Base-by-base conservation (phyloP, 2,888 invertebrate genomes). In the Hirtodrosophila trivittata region DNA sequence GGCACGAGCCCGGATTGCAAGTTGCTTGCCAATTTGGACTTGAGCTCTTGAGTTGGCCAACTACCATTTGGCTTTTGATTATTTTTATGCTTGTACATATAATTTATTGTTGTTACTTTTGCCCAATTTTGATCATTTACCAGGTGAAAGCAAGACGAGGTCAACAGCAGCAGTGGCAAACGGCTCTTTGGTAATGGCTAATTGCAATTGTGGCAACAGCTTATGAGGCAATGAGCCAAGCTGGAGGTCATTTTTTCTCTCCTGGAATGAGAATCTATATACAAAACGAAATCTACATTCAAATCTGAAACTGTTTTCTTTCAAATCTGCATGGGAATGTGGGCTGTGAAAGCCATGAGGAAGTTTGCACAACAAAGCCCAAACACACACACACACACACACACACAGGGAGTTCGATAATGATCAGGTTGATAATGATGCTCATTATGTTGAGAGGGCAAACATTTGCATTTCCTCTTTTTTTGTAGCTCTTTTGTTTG, bases 391-490 rank as follows among this genome's bases (percentile, higher is more conserved):
- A 35, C 14, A 25, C 38, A 30, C 32, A 42, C 18, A 35, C 7
- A 33, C 5, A 37, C 18, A 45, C 13, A 35, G 13, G n/a, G 13
- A n/a, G 3, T 10, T 10, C 10, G 14, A 18, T 1, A 14, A n/a
- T 10, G 16, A 1, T 30, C 6, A 33, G 1, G 16, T 32, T 35
- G 18, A 3, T 21, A 21, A 21, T 21, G 18, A 3, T 21, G 18
- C 18, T 21, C 18, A 21, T 21, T 21, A 21, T 21, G 18, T 3
- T 21, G 18, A 12, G 26, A 6, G 41, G 14, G 65, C 52, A 76
- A 78, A 81, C 63, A 78, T 84, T 78, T 84, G 66, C 62, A 70
- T 69, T 81, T 75, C 75, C 82, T 72, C 64, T 62, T 55, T 55
- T 58, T n/a, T n/a, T n/a, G n/a, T n/a, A 18, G 33, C 46, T 42